Base-by-base conservation (phyloP, 2,888 invertebrate genomes). In the Cyrtodaria siliqua region DNA sequence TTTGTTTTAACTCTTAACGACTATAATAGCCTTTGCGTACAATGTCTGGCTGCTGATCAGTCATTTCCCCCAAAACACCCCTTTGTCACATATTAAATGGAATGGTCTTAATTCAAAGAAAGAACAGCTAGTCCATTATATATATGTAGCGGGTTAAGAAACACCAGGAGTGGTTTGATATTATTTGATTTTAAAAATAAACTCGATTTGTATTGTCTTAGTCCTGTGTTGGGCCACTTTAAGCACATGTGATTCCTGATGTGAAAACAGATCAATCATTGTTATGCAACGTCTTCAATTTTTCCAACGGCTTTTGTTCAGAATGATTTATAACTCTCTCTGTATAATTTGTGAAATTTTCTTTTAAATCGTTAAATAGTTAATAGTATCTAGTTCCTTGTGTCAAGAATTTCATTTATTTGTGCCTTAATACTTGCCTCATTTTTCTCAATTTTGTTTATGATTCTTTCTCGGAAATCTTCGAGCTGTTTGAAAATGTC, bases 401-500 rank as follows among this genome's bases (percentile, higher is more conserved):
- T 56, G 12, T 49, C 42, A 49, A 71, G 29, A 14, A 71, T 42
- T 42, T 57, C 40, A 63, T 57, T 52, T 26, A 71, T 55, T 38
- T 63, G 18, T 18, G 33, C 57, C 52, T 71, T 57, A 52, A 71
- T 71, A 4, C 42, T 23, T 57, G 57, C 24, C n/a, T 64, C 50
- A 50, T 57, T 63, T 26, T 50, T 71, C 14, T 71, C 71, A 42
- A 71, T 59, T 33, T 63, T 40, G 8, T 24, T 49, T 27, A 71
- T 42, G 1, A 71, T 29, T 49, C 50, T 56, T 24, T 26, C 27
- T 59, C 49, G 9, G 42, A 71, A 71, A 18, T 57, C 40, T 29
- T 71, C 63, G 24, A 71, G 57, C 27, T 71, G 49, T n/a, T 42
- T 52, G 44, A 71, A 64, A 29, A 71, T 53, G 12, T n/a, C 18